Base-by-base conservation (phyloP, 2,888 invertebrate genomes). In the Opisthograptis luteolata region DNA sequence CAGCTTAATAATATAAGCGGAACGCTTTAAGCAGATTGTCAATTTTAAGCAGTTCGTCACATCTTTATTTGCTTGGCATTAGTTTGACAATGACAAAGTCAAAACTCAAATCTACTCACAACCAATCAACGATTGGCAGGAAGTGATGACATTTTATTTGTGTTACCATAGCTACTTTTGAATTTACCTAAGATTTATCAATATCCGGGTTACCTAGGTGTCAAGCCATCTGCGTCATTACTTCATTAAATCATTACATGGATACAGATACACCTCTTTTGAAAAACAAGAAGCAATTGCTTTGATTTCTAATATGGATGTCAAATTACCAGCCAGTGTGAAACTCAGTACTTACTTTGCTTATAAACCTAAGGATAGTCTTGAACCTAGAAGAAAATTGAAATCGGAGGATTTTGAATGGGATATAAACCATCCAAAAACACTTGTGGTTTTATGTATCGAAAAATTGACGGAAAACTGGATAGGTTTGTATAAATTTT, bases 351-450 rank as follows among this genome's bases (percentile, higher is more conserved):
- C 91, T 0, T 79, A 78, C 47, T 69, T 79, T 41, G 81, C 85
- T 2, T 93, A 92, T 62, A 80, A 81, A 46, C 82, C 83, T 64
- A 72, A 40, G 28, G 68, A 49, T 54, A 73, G 55, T 60, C 74
- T 76, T 15, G 92, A 93, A 75, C 61, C 68, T 2, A 47, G 65
- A 25, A 73, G 92, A 58, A 84, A 79, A 70, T 57, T 93, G 12
- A 76, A 86, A 55, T 67, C 92, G 0, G 93, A 93, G 77, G 64
- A 87, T 52, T 92, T 93, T 58, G 71, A 82, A 15, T 93, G 92
- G 92, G 88, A 92, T 66, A 54, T 57, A 5, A 78, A 87, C 32
- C 81, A 88, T 43, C 87, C 89, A 19, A 91, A 91, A 55, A 60
- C 87, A 3, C 79, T 93, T 25, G 76, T 82, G 6, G 70, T 75